These are phyloP conservation scores for Cuniculus paca DNA, from an alignment of 2,797 vertebrate species.

Conservation along the genomic window DNA sequence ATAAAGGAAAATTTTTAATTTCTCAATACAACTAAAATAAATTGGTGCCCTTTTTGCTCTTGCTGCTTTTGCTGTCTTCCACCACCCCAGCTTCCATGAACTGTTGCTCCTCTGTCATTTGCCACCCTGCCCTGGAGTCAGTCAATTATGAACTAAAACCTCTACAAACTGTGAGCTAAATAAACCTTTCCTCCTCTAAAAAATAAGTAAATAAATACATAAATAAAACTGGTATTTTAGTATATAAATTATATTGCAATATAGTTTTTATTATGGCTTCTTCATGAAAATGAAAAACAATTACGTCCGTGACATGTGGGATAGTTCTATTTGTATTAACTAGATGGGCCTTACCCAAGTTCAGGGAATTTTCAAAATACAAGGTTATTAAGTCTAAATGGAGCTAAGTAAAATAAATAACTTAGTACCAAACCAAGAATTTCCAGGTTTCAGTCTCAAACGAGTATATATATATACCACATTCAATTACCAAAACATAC, in stretches of 20 bases:
- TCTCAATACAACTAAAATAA: neutral
- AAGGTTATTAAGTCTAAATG: neutral
- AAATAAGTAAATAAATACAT: no score
- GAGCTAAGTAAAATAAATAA: neutral
- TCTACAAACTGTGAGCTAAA: no score
- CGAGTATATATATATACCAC: neutral
- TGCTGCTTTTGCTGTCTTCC: no score
- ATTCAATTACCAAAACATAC: neutral
- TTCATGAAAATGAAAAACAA: slow-evolving; percentile 43
- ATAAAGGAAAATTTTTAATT: neutral
- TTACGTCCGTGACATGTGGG: neutral
- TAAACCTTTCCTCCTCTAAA: no score
- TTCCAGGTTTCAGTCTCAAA: neutral
- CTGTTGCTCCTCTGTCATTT: no score
- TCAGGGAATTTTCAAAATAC: neutral
- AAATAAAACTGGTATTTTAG: neutral
- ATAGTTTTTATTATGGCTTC: neutral
- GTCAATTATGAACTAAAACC: no score
- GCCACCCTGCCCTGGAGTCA: no score
- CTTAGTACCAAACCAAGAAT: slow-evolving; percentile 20
- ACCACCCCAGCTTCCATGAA: no score
- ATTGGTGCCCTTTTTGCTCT: no score
- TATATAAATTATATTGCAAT: neutral
- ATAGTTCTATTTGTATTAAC: neutral
- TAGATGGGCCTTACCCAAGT: neutral